phyloP scores from a whole-genome alignment of 2,797 vertebrate genomes.

The Poecilia wingei region DNA sequence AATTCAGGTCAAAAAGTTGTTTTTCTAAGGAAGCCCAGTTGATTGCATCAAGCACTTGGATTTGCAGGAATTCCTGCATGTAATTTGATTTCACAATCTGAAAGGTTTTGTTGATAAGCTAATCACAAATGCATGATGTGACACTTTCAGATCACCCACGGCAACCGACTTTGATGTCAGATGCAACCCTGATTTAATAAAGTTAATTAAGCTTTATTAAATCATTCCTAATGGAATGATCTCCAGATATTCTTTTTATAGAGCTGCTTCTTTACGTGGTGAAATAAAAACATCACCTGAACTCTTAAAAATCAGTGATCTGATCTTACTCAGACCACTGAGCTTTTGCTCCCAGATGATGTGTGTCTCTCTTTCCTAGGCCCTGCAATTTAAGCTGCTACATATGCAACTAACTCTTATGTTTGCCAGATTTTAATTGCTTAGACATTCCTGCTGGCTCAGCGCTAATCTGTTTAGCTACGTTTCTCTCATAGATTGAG shows the following conservation, averaged over 20 bases:
- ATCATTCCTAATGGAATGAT: too few relatives aligned
- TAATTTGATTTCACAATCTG: not conserved
- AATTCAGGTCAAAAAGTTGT: not conserved
- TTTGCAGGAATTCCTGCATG: not conserved
- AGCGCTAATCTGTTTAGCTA: not conserved
- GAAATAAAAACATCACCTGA: not conserved
- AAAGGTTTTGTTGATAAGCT: not conserved
- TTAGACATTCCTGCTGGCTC: not conserved
- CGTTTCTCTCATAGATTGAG: not conserved
- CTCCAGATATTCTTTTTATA: not conserved
- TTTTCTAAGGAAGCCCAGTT: not conserved
- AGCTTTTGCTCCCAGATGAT: not conserved
- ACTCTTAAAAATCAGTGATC: not conserved
- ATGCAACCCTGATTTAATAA: not conserved
- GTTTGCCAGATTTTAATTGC: too few relatives aligned
- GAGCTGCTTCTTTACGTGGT: not conserved
- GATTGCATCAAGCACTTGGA: not conserved
- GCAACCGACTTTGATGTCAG: not conserved
- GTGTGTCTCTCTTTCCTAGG: not conserved
- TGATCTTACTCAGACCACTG: not conserved
- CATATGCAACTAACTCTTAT: not conserved
- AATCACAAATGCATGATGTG: not conserved
- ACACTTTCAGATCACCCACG: not conserved
- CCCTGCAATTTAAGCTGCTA: not conserved
- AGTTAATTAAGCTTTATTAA: not conserved